Evolutionary conservation across 2,888 invertebrate species (phyloP), one percentile per base, ranked within the genome.

Genomic region (Drosophila hamatofila): DNA sequence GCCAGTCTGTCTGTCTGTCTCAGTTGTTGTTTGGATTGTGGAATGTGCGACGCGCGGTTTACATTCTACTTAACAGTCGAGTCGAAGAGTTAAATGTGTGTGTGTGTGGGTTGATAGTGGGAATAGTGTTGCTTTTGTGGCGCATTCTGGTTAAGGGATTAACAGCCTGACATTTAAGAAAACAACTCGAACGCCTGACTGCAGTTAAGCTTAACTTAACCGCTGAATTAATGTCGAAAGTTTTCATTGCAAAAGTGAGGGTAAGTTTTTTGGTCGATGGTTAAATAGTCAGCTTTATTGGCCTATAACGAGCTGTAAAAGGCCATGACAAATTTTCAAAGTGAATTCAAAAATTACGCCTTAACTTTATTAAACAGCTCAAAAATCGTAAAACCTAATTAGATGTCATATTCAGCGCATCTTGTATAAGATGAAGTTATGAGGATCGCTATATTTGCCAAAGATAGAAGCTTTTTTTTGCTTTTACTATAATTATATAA

Each of bases 21-120:
- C 72, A 69, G 78, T 78, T 78, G 72, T 57, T 65, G 66, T 58
- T 72, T 58, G 80, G 67, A 62, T 75, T 84, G 79, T 54, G 81
- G 81, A 80, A 77, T 80, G 72, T 78, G 70, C 70, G 59, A 74
- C 77, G 74, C 83, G 71, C 75, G 76, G 89, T 81, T 84, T 84
- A 89, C 89, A 81, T 84, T 84, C 82, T 84, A 76, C 80, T 89
- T 89, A 84, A 81, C 79, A 76, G 68, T 44, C 49, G 68, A 59
- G 25, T 54, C 35, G 46, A 87, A 78, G 82, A 89, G 82, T 81
- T 84, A 78, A 89, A 81, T 81, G 69, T 71, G 16, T n/a, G 23
- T 2, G 41, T 14, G 23, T 4, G 41, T 14, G 42, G 42, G 12
- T 9, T 4, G n/a, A 51, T 56, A 56, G 44, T 21, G 59, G 37